Evolutionary conservation across 2,888 invertebrate species (phyloP), one percentile per base, ranked within the genome.

Genomic region (Polia nebulosa): DNA sequence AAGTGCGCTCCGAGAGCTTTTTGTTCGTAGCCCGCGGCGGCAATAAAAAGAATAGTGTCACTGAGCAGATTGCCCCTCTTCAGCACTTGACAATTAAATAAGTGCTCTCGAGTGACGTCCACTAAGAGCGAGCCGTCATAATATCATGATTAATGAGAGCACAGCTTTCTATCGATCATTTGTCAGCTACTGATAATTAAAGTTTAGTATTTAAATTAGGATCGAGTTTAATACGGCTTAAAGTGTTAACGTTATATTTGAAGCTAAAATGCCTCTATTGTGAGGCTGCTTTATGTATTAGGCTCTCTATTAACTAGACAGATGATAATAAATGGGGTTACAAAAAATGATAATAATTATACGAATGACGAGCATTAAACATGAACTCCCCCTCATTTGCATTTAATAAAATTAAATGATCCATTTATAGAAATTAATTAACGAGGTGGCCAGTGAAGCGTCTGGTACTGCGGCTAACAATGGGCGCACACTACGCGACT

Each of bases 371-470:
- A 84, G 83, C 85, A 89, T 89, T 85, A 87, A 88, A 84, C 87
- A 88, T 81, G 81, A 87, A 90, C 92, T 92, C 92, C 94, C 94
- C 92, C 92, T 93, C 90, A 95, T 95, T 95, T 95, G 92, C 92
- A 95, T 95, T 95, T 94, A 94, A 95, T 95, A 89, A 95, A 95
- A 95, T 95, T 95, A 95, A 95, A 95, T 95, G 95, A 95, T 94
- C 91, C 95, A 94, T 95, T 95, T 94, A 94, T 85, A 92, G 91
- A 95, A 94, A 95, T 94, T 95, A 95, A 95, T 95, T 95, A 95
- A 95, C 89, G 92, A 94, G 91, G 90, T 91, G 92, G 85, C 90
- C 95, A 94, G 92, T 94, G 95, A 91, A 93, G 91, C 95, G 95
- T 89, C 88, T 89, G 90, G 88, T 64, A 62, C 65, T 76, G 68